Evolutionary conservation across 2,797 vertebrate species (phyloP), one percentile per base, ranked within the genome.

Genomic region (Meda fulgida): DNA sequence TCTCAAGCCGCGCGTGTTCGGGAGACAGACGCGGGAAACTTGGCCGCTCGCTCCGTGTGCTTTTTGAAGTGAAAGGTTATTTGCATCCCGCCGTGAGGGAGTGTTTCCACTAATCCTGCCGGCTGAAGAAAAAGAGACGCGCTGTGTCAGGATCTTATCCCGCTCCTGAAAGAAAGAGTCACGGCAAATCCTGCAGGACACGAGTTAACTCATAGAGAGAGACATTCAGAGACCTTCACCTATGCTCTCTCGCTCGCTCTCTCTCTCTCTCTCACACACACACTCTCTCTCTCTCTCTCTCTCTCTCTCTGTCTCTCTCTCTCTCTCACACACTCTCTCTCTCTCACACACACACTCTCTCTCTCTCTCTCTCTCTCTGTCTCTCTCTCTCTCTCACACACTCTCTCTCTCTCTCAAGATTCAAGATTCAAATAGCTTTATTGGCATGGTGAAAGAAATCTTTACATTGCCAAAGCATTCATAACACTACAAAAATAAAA

Each of bases 71-170:
- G 81, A 78, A 85, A 85, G 86, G 76, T 83, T 84, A 89, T 89
- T 87, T 89, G 84, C 88, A 86, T 89, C 80, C 84, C 48, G 81
- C 67, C 77, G 88, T 79, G 86, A 66, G 60, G 23, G 82, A 67
- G 46, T 67, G 58, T 83, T 72, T 84, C 81, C 81, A 78, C 84
- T 89, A 89, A 89, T 89, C 86, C 88, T 69, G 65, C 66, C 70
- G 53, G 67, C 69, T 16, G 76, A 87, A 67, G 80, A 89, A 80
- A 77, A 67, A 85, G 80, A 60, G 66, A 77, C 38, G 40, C 66
- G 88, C 88, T 89, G 88, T 78, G 88, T 89, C 88, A 89, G 88
- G 88, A 89, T 89, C 84, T 82, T 80, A 84, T 86, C 78, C 82
- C 75, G 72, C 78, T 66, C 71, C 70, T 75, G 55, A 84, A 80